These are phyloP conservation scores for Galleria mellonella DNA, from an alignment of 1,140 invertebrate species.

Conservation along the genomic window DNA sequence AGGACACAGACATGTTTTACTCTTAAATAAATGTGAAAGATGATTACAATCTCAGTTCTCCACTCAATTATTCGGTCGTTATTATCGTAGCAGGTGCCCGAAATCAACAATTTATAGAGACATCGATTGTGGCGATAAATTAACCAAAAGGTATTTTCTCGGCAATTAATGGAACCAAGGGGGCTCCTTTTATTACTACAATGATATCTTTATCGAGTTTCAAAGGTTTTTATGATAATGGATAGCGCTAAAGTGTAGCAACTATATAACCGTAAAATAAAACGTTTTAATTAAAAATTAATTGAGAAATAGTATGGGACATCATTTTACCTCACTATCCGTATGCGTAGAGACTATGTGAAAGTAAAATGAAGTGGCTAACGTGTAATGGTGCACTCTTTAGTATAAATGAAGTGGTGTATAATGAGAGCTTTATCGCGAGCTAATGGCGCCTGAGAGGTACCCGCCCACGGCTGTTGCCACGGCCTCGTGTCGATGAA, in stretches of 20 bases:
- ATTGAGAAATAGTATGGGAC: constrained; percentile 1
- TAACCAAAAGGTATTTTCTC: constrained; percentile 37
- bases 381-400: constrained; percentile 26
- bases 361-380: constrained; percentile 21
- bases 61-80: constrained; percentile 19
- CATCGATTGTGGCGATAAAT: constrained; percentile 39
- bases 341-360: too few species aligned
- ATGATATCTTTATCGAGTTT: constrained; percentile 50
- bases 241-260: constrained; percentile 2
- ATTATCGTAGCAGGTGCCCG: constrained; percentile 21
- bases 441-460: constrained; percentile 21
- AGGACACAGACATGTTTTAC: too few species aligned
- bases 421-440: constrained; percentile 29
- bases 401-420: constrained; percentile 30
- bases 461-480: constrained; percentile 11
- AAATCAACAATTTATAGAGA: constrained; percentile 49
- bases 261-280: constrained; percentile 10
- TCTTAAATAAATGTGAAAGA: constrained; percentile 13
- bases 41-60: constrained; percentile 17
- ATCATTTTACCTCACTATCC: too few species aligned
- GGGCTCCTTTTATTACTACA: constrained; percentile 43
- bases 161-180: constrained; percentile 39
- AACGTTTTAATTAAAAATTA: constrained; percentile 3
- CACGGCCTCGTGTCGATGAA: too few species aligned
- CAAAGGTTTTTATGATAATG: constrained; percentile 28